Base-by-base conservation (phyloP, 2,888 invertebrate genomes). In the Drosophila kambysellisi region DNA sequence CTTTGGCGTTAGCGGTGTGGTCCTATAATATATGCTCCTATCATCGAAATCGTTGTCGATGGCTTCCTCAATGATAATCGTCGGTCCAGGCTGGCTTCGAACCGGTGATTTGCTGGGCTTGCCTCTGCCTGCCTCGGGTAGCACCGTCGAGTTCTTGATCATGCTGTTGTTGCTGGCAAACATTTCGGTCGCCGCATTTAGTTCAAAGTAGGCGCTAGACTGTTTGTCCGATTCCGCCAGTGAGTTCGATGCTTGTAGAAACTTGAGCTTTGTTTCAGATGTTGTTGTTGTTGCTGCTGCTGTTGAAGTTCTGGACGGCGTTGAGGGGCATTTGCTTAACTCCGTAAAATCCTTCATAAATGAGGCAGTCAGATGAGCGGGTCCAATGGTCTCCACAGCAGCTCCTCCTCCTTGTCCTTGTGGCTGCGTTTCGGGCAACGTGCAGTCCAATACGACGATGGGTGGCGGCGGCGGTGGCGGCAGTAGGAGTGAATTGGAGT, bases 61-160 rank as follows among this genome's bases (percentile, higher is more conserved):
- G 25, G n/a, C 17, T 9, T 61, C 43, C 4, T 79, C 46, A 5
- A 58, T 4, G 2, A 54, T 32, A 20, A 63, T 51, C 0, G 20
- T 12, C 4, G 75, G 71, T 8, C 29, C 35, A n/a, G 30, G 29
- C 32, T 29, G 20, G 4, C 3, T 30, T 25, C 17, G 39, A 15
- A 17, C 41, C 2, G 32, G 8, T n/a, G 70, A 75, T 11, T 41
- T 58, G 46, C 75, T 75, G 5, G 43, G 56, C 33, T 51, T 41
- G n/a, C 25, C 2, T 1, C 20, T 41, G 20, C 30, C 37, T 35
- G 41, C 3, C 43, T 58, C 67, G 8, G 90, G 86, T 35, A 93
- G 54, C 75, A 91, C 77, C 3, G 92, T 93, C 1, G 92, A 93
- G 60, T 92, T 93, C 64, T 91, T 92, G 4, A 93, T 92, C 81